Base-by-base conservation (phyloP, 2,113 vertebrate genomes). In the Cinclus cinclus region DNA sequence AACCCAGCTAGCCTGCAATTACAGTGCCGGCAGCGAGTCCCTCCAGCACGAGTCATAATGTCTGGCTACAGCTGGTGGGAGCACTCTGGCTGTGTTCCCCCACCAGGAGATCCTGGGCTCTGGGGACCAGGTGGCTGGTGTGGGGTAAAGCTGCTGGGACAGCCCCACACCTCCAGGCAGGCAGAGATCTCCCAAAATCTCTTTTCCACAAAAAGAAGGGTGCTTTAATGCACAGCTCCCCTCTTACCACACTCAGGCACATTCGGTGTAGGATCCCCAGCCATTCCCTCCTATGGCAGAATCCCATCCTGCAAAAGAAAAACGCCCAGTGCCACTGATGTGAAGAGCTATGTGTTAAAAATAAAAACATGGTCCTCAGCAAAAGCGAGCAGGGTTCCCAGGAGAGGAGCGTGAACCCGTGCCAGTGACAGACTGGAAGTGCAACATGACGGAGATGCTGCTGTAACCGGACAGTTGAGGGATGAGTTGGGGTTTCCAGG, bases 391-490 rank as follows among this genome's bases (percentile, higher is more conserved):
- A 87, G 46, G 35, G 76, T 88, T 94, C 63, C 71, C 1, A 69
- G 81, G 86, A 69, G 88, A 92, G 89, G 49, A 83, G 42, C 24
- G 1, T 70, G 87, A 93, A 47, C 89, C 94, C 65, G 20, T 21
- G 85, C 76, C 94, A 82, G 85, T 82, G 89, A 92, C 87, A 97
- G 94, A 70, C 92, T 92, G 71, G 55, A 95, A 97, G 92, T 92
- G 87, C 83, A 91, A 68, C 74, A 17, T 92, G 94, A 94, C n/a
- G 47, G 92, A 83, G 92, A 97, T 63, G 86, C 88, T 95, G 92
- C 95, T 89, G 44, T 23, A 74, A 93, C 91, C 2, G 73, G 96
- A 97, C 96, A 97, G 96, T 71, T 97, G 94, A 96, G 95, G 95
- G 96, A 78, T 76, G 95, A 97, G 86, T 50, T 55, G 93, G 50